These are phyloP conservation scores for Neosalanx taihuensis DNA, from an alignment of 2,797 vertebrate genomes.

Conservation along the genomic window DNA sequence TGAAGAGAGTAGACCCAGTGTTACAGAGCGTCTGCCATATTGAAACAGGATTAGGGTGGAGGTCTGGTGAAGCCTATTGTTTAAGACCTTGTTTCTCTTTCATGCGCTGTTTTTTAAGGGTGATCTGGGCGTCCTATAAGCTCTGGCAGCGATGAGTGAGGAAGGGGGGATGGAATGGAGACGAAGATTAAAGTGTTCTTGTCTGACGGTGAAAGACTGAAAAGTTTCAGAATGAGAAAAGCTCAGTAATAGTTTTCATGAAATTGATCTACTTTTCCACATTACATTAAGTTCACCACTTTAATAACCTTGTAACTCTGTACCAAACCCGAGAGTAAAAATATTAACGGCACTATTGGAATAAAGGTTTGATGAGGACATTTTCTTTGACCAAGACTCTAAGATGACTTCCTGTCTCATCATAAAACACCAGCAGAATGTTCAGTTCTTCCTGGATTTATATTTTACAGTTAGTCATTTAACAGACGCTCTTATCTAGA, in stretches of 20 bases:
- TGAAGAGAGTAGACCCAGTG: constrained; percentile 14
- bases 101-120: constrained; percentile 36
- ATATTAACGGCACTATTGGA: no score
- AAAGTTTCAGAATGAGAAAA: not conserved
- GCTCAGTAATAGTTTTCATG: not conserved
- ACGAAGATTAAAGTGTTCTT: constrained; percentile 22
- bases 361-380: no score
- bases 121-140: constrained; percentile 32
- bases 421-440: not conserved
- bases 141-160: constrained; percentile 25
- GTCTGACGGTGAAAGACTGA: not conserved
- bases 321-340: no score
- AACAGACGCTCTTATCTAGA: no score
- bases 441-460: not conserved
- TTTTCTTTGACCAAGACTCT: no score
- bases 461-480: no score
- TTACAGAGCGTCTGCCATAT: constrained; percentile 29
- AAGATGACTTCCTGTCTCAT: not conserved
- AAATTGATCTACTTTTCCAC: not conserved
- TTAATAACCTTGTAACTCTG: no score
- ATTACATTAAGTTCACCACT: not conserved
- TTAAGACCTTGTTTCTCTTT: constrained; percentile 47
- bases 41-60: constrained; percentile 43
- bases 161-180: constrained; percentile 20
- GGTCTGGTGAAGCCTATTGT: constrained; percentile 39